A percentile compares a stretch with the other conserved stretches of the same genome.
phyloP scores from a whole-genome alignment of 2,113 vertebrate genomes.

The Odontophorus gujanensis region DNA sequence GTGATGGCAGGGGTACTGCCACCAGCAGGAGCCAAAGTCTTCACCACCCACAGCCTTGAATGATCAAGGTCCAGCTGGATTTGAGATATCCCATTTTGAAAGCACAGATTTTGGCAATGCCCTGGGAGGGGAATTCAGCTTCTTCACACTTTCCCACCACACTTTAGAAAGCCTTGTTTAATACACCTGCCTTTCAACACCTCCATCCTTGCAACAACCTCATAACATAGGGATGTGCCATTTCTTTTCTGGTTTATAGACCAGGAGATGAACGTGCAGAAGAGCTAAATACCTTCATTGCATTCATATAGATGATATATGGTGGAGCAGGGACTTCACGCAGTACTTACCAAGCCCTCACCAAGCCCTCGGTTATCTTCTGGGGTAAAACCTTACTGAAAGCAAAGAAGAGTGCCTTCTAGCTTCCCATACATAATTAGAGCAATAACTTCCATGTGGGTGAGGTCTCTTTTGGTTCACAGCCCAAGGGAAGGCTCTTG shows the following conservation, averaged over 20 bases:
- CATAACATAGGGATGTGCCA: rapidly evolving
- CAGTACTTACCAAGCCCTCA: not conserved
- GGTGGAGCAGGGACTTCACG: not conserved
- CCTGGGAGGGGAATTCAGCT: not conserved
- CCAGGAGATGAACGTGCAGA: not conserved
- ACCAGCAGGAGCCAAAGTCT: rapidly evolving
- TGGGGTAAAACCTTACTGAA: not conserved
- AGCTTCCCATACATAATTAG: not conserved
- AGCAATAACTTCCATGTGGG: not conserved
- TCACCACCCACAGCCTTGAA: not conserved
- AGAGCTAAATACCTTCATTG: not conserved
- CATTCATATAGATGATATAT: not conserved
- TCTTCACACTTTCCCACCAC: not conserved
- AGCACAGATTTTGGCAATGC: not conserved
- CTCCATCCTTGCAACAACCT: not conserved
- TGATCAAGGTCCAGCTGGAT: not conserved
- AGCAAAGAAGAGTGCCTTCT: not conserved
- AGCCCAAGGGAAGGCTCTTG: not conserved
- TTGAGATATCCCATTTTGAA: not conserved
- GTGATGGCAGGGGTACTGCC: not conserved
- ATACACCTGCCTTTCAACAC: not conserved
- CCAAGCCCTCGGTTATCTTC: rapidly evolving
- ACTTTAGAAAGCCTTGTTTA: not conserved
- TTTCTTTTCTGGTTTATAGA: not conserved
- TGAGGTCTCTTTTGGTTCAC: not conserved